Base-by-base conservation (phyloP, 2,113 vertebrate genomes). In the Hepsetus odoe region DNA sequence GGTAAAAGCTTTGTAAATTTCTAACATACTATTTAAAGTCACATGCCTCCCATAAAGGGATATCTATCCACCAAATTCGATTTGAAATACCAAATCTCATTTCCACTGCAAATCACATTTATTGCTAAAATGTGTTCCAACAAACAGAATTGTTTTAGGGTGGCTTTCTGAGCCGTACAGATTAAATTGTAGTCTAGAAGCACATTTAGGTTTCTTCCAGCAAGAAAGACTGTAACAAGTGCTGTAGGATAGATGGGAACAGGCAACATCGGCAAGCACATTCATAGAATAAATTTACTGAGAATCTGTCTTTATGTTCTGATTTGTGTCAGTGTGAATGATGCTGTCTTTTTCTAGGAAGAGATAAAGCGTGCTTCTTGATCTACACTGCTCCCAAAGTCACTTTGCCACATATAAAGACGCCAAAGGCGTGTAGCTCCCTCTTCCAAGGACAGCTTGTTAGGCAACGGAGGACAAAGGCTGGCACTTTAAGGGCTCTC, bases 31-130 rank as follows among this genome's bases (percentile, higher is more conserved):
- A 13, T 61, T 40, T 26, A 51, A 26, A 58, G 68, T 64, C n/a
- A 49, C 65, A 80, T 32, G 24, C 7, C 11, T 72, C 61, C 33
- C 9, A 32, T 30, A 59, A 73, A 59, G 58, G 35, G 13, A 40
- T 40, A 66, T 66, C 71, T 11, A 9, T 28, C 10, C 59, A 18
- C 30, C 28, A 24, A 64, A 72, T 38, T 20, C 49, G 77, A 65
- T 79, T 79, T 65, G 28, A 18, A 62, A 62, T 46, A 68, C 18
- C 32, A 51, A 77, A 78, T 14, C 69, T 33, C n/a, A 4, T 55
- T 26, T 10, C 22, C 5, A 4, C 33, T 32, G 13, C 13, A 10
- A 65, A 59, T 53, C 70, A 18, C 49, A 18, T 3, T 24, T 46
- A 5, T 55, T 56, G 24, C 62, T 30, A 14, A 67, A 67, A 22